Conservation (phyloP, 37 sponge, comb jelly and placozoan genomes). For the Agelas oroides region DNA sequence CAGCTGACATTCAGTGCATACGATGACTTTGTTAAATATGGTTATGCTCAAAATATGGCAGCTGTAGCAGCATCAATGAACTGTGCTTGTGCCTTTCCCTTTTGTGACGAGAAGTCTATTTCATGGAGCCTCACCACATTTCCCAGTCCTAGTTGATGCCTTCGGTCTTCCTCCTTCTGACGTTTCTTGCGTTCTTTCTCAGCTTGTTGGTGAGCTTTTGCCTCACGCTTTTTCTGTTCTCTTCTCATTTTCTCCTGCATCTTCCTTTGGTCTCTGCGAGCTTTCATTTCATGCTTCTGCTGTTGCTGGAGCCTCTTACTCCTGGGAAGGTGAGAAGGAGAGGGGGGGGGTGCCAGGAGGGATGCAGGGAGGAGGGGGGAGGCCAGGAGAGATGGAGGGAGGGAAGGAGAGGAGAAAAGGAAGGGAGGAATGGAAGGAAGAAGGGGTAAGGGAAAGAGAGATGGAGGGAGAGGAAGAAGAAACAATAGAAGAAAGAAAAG, state of each 20-base stretch:
- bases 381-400: no score
- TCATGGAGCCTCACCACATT: conserved; percentile 39
- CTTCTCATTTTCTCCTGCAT: conserved; percentile 30
- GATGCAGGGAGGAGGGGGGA: no score
- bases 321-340: no score
- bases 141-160: conserved; percentile 16
- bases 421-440: no score
- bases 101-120: neutral
- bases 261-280: neutral
- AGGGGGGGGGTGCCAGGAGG: no score
- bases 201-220: neutral
- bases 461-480: no score
- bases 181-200: conserved; percentile 30
- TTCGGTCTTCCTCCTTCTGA: conserved; percentile 24
- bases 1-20: no score
- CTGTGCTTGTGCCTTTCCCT: conserved; percentile 37
- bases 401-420: no score
- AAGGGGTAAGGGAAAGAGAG: no score
- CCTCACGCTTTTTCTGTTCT: conserved; percentile 23
- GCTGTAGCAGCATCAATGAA: conserved; percentile 55
- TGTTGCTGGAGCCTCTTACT: neutral
- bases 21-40: no score
- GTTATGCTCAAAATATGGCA: conserved; percentile 51
- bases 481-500: no score
- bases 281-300: conserved; percentile 12